Conservation (phyloP, 2,797 vertebrate genomes). For the Prionace glauca region DNA sequence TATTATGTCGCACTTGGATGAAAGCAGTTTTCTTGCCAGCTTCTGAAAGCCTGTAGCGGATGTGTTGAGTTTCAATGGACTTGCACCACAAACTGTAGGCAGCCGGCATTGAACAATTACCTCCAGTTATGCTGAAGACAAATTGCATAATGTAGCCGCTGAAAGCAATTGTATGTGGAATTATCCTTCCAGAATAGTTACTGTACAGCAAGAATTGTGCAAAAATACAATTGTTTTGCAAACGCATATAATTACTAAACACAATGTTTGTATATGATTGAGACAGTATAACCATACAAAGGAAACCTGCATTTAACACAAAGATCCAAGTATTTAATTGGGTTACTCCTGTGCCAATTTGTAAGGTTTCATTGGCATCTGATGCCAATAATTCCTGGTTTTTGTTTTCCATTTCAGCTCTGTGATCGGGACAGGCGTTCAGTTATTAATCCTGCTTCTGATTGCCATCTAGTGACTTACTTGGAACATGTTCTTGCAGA, state of each 20-base stretch:
- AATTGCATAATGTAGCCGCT: not conserved
- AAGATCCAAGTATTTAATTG: not conserved
- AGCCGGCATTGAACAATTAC: slow-evolving; percentile 2
- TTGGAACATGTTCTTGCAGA: not conserved
- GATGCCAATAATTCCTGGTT: not conserved
- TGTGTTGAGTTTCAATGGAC: not conserved
- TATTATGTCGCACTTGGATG: not conserved
- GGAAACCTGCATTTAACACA: too few species aligned
- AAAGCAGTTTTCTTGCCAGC: not conserved
- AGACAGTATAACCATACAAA: not conserved
- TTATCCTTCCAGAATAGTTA: not conserved
- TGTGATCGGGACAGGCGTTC: too few species aligned
- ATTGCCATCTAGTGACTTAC: not conserved
- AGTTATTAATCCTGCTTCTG: not conserved
- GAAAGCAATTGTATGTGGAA: not conserved
- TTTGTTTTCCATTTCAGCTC: not conserved
- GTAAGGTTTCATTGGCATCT: not conserved
- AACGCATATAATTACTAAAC: not conserved
- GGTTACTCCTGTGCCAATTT: not conserved
- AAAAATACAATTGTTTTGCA: not conserved
- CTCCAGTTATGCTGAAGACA: not conserved
- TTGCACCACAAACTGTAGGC: not conserved
- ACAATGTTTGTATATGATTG: not conserved
- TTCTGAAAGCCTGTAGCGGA: not conserved
- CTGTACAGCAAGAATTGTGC: not conserved